phyloP scores from a whole-genome alignment of 1,140 invertebrate species.

The Drosophila saltans region DNA sequence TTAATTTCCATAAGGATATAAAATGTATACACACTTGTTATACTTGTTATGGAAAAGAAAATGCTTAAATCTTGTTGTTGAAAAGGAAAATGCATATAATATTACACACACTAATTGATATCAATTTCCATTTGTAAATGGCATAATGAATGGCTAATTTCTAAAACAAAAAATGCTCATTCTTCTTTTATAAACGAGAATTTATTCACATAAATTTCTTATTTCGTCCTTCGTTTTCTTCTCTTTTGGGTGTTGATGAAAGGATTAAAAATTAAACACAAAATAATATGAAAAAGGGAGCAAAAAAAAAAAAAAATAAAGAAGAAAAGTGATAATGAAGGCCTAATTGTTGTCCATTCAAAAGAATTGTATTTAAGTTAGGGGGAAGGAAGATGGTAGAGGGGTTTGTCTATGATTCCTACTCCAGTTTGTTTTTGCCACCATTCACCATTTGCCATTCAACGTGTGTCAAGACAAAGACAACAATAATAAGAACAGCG shows the following conservation, averaged over 20 bases:
- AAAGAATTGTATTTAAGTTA: neutral
- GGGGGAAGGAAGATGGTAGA: too few relatives aligned
- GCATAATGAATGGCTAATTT: neutral
- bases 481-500: slow-evolving; percentile 23
- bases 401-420: neutral
- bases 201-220: neutral
- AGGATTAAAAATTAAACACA: slow-evolving; percentile 3
- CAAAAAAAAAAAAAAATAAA: neutral
- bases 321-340: neutral
- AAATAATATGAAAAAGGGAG: neutral
- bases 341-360: slow-evolving; percentile 3
- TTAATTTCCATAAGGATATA: too few relatives aligned
- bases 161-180: neutral
- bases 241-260: neutral
- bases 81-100: neutral
- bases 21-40: too few relatives aligned
- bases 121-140: neutral
- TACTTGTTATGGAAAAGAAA: too few relatives aligned
- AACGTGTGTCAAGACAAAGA: slow-evolving; percentile 23
- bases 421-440: neutral
- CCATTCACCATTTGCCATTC: neutral
- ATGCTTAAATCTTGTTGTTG: too few relatives aligned
- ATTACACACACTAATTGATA: neutral
- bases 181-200: neutral
- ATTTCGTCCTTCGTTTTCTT: neutral